phyloP scores from a whole-genome alignment of 2,888 invertebrate genomes.

The Synergus japonicus region DNA sequence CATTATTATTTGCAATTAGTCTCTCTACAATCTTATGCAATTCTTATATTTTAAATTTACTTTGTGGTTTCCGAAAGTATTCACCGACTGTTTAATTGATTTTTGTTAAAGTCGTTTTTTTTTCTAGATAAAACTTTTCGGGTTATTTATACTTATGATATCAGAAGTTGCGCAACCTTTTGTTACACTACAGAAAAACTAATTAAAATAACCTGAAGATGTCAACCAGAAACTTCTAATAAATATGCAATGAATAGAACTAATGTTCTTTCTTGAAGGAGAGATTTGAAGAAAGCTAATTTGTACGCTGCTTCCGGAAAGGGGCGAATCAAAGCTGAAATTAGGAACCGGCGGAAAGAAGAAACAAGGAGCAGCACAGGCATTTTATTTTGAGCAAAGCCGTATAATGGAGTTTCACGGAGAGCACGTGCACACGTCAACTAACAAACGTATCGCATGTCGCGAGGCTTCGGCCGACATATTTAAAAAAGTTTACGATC shows the following conservation, averaged over 20 bases:
- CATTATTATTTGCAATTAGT: background rate
- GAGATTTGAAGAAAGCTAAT: background rate
- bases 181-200: too few relatives aligned
- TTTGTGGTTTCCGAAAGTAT: too few relatives aligned
- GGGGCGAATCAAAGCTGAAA: conserved; percentile 11
- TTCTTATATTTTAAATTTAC: background rate
- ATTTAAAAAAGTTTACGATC: conserved; percentile 68
- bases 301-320: background rate
- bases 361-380: background rate
- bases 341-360: conserved; percentile 22
- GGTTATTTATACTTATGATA: too few relatives aligned
- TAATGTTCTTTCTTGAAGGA: background rate
- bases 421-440: conserved; percentile 47
- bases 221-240: too few relatives aligned
- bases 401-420: conserved; percentile 50
- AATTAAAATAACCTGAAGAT: too few relatives aligned
- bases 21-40: background rate
- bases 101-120: too few relatives aligned
- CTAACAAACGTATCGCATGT: conserved; percentile 47
- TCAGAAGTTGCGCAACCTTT: too few relatives aligned
- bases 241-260: background rate
- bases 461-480: conserved; percentile 58
- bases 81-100: too few relatives aligned
- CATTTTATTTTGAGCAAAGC: conserved; percentile 58
- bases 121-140: too few relatives aligned